phyloP scores from a whole-genome alignment of 2,113 vertebrate genomes.

The Lota lota region DNA sequence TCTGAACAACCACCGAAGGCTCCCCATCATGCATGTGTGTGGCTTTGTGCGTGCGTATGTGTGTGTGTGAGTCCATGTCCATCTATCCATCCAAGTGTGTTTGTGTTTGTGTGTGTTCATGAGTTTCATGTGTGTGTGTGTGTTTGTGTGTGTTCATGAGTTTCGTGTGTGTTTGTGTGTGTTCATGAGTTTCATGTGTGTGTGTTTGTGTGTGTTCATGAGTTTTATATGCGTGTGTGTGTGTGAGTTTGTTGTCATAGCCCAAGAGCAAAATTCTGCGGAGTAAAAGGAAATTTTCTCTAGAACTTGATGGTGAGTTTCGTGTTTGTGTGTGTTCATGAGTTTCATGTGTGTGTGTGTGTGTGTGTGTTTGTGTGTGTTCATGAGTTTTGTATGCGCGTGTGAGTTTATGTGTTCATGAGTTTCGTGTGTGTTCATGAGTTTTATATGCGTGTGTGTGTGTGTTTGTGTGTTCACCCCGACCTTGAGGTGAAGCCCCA shows the following conservation, averaged over 20 bases:
- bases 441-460: neutral
- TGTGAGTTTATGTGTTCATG: conserved; percentile 35
- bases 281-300: too few species aligned
- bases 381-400: too few species aligned
- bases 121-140: too few species aligned
- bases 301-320: too few species aligned
- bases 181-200: too few species aligned
- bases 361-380: neutral
- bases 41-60: neutral
- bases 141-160: too few species aligned
- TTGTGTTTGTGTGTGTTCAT: conserved; percentile 20
- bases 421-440: too few species aligned
- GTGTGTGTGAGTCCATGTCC: neutral
- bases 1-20: conserved; percentile 24
- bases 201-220: neutral
- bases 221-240: neutral
- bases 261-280: too few species aligned
- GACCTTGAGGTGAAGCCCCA: conserved; percentile 70
- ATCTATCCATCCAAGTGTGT: conserved; percentile 1
- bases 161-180: neutral
- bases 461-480: conserved; percentile 52
- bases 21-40: neutral
- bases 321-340: neutral
- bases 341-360: neutral
- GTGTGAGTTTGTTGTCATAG: too few species aligned